Conservation (phyloP, 2,113 vertebrate species). For the Alethe castanea region DNA sequence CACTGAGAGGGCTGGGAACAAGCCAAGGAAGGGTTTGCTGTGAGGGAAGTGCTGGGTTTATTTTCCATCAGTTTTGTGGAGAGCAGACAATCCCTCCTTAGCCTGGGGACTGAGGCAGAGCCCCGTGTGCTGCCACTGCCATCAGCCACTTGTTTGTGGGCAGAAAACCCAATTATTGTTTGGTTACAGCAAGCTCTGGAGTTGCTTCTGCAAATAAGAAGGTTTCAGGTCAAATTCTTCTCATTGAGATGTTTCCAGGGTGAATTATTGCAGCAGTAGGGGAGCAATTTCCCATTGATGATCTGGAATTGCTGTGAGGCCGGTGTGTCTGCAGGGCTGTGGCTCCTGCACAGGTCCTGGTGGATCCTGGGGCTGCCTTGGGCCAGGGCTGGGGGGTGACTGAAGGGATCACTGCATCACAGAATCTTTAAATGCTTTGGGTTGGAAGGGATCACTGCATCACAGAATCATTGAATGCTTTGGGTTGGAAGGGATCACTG, state of each 20-base stretch:
- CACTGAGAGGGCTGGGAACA: background rate
- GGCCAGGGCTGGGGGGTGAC: background rate
- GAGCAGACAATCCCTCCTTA: background rate
- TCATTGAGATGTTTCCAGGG: conserved; percentile 1
- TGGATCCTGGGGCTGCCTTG: rapidly evolving
- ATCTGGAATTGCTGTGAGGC: background rate
- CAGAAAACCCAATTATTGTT: background rate
- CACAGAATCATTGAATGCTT: background rate
- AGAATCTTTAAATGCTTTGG: background rate
- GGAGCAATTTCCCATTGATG: background rate
- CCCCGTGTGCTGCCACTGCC: background rate
- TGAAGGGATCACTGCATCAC: background rate
- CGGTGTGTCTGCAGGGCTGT: background rate
- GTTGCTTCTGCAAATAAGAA: background rate
- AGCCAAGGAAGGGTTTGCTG: background rate
- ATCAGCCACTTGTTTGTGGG: background rate
- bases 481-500: background rate
- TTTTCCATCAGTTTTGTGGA: background rate
- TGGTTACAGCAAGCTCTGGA: background rate
- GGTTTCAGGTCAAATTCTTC: conserved; percentile 14
- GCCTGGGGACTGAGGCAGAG: background rate
- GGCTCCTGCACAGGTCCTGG: background rate
- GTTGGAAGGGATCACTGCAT: background rate
- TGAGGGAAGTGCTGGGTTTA: background rate
- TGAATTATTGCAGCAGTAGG: background rate